A percentile compares a stretch with the other conserved stretches of the same genome.
These are phyloP conservation scores for Drosophila ambigua DNA, from an alignment of 1,140 invertebrate genomes.

Conservation along the genomic window DNA sequence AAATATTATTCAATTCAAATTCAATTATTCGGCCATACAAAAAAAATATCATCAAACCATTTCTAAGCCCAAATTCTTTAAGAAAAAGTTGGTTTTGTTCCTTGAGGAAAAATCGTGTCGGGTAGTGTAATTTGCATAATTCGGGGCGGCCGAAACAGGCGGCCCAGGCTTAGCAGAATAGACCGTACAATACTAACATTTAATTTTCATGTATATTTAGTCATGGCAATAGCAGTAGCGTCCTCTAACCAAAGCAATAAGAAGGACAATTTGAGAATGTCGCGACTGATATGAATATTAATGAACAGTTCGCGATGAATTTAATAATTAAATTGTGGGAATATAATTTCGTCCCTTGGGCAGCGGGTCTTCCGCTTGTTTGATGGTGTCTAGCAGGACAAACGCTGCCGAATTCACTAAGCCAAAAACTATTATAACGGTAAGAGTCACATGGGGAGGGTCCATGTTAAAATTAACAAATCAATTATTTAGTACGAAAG, in stretches of 20 bases:
- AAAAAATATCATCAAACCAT: no score
- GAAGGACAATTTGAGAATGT: slow-evolving; percentile 69
- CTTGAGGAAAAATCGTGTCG: no score
- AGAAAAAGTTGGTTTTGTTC: no score
- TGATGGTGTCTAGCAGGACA: slow-evolving; percentile 11
- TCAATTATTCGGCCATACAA: no score
- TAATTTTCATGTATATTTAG: slow-evolving; percentile 2
- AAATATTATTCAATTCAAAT: no score
- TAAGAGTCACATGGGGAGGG: slow-evolving; percentile 1
- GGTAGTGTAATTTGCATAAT: no score
- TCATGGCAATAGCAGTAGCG: slow-evolving; percentile 3
- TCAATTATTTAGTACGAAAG: slow-evolving; percentile 76
- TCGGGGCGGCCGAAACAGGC: no score
- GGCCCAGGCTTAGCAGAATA: background rate
- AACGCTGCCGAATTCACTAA: slow-evolving; percentile 1
- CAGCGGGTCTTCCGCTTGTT: slow-evolving; percentile 13
- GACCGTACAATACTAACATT: slow-evolving; percentile 26
- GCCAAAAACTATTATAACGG: slow-evolving; percentile 38
- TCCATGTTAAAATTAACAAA: slow-evolving; percentile 78
- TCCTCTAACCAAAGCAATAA: slow-evolving; percentile 63
- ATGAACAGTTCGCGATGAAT: slow-evolving; percentile 50
- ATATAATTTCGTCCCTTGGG: slow-evolving; percentile 61
- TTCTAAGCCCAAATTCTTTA: no score
- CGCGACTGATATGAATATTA: slow-evolving; percentile 71
- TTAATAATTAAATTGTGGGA: slow-evolving; percentile 74